Conservation (phyloP, 2,888 invertebrate species). For the Chirona hameri region DNA sequence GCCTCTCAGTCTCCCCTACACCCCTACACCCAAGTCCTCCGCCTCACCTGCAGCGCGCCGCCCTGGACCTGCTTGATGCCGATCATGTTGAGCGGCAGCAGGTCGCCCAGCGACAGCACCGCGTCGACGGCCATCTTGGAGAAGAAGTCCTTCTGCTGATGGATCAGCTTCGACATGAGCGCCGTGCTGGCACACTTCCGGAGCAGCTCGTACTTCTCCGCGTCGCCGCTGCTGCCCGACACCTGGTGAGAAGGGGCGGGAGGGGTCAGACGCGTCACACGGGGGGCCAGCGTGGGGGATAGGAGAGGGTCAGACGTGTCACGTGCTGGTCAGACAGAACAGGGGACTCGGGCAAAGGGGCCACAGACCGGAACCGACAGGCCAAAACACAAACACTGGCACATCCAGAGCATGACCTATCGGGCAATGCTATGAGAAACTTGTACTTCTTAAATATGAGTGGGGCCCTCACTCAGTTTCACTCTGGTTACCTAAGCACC, state of each 20-base stretch:
- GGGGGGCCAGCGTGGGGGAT: too few species aligned
- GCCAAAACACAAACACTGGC: too few species aligned
- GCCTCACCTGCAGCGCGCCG: conserved; percentile 51
- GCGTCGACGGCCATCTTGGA: conserved; percentile 97
- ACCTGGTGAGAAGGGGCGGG: neutral
- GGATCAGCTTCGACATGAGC: conserved; percentile 94
- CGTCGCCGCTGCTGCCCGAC: conserved; percentile 46
- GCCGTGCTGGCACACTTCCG: conserved; percentile 90
- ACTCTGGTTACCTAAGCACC: too few species aligned
- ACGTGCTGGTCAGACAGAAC: too few species aligned
- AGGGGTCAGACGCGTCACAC: too few species aligned
- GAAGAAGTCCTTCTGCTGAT: conserved; percentile 93
- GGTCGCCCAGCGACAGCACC: conserved; percentile 80
- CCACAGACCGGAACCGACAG: too few species aligned
- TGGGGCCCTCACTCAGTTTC: too few species aligned
- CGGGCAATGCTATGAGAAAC: too few species aligned
- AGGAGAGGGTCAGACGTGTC: too few species aligned
- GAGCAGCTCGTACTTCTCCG: conserved; percentile 62
- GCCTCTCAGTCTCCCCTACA: neutral
- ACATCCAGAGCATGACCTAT: too few species aligned
- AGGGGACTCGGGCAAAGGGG: too few species aligned
- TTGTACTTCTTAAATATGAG: too few species aligned
- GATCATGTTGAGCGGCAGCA: conserved; percentile 96
- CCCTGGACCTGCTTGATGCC: conserved; percentile 91
- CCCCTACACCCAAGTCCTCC: neutral